phyloP scores from a whole-genome alignment of 2,888 invertebrate genomes.

The Leptinotarsa tumamoca region DNA sequence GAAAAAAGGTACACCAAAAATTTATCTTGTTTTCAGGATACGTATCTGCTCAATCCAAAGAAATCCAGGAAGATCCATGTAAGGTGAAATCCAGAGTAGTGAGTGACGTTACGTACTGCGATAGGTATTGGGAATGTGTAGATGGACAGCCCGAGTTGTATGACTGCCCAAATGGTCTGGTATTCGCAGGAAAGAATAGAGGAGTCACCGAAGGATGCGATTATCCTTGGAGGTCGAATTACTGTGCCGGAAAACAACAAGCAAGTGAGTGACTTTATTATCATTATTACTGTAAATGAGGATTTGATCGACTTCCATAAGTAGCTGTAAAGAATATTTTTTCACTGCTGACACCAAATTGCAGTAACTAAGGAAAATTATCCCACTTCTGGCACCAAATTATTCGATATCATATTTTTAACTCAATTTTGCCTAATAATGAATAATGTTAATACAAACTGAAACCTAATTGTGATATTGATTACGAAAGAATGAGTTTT shows the following conservation, averaged over 20 bases:
- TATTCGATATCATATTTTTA: too few species aligned
- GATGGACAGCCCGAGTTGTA: slow-evolving; percentile 85
- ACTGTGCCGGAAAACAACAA: slow-evolving; percentile 86
- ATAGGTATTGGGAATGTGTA: slow-evolving; percentile 87
- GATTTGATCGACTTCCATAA: too few species aligned
- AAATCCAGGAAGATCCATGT: slow-evolving; percentile 81
- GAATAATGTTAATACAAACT: too few species aligned
- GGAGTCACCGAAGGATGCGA: slow-evolving; percentile 92
- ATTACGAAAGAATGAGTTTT: too few species aligned
- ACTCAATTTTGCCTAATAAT: too few species aligned
- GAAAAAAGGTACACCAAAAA: not conserved
- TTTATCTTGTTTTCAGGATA: slow-evolving; percentile 49
- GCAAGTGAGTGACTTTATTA: slow-evolving; percentile 70
- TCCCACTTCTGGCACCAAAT: too few species aligned
- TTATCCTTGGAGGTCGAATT: slow-evolving; percentile 90
- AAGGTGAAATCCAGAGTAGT: slow-evolving; percentile 82
- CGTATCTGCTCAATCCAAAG: slow-evolving; percentile 54
- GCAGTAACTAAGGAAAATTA: too few species aligned
- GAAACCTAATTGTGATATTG: too few species aligned
- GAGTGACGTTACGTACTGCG: slow-evolving; percentile 84
- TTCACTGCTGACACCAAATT: too few species aligned
- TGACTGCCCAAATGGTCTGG: slow-evolving; percentile 91
- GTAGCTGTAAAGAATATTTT: too few species aligned
- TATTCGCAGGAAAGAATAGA: slow-evolving; percentile 88
- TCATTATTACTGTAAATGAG: too few species aligned